Percentiles rank a stretch among this genome's conserved stretches.
phyloP scores from a whole-genome alignment of 2,797 vertebrate genomes.

The Arctocebus calabarensis region DNA sequence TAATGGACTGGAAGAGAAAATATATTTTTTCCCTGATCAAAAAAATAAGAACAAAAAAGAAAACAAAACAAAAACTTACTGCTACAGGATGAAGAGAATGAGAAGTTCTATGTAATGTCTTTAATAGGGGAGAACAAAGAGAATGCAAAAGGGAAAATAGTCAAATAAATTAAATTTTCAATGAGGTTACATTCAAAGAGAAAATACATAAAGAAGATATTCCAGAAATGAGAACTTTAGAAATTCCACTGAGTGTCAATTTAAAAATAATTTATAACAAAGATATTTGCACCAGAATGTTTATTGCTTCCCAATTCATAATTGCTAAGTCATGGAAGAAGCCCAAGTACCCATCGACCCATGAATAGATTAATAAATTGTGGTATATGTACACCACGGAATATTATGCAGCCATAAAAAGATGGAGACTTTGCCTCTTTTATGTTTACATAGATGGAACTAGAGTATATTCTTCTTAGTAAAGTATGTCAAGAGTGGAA shows the following conservation, averaged over 20 bases:
- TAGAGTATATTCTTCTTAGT: too few species aligned
- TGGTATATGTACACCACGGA: too few species aligned
- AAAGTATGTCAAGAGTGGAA: too few species aligned
- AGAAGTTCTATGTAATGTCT: neutral
- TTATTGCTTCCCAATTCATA: too few species aligned
- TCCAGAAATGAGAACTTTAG: neutral
- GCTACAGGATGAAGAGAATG: neutral
- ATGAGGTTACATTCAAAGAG: neutral
- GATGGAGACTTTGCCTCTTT: too few species aligned
- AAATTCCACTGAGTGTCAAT: neutral
- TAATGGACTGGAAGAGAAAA: neutral
- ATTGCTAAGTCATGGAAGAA: too few species aligned
- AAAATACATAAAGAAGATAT: neutral
- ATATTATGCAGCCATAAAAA: too few species aligned
- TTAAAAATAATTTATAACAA: too few species aligned
- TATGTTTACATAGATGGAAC: too few species aligned
- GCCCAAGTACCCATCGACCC: too few species aligned
- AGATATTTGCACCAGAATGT: too few species aligned
- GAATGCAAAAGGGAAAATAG: neutral
- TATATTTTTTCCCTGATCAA: neutral
- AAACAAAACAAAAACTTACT: neutral
- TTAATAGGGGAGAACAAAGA: neutral
- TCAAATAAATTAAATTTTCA: neutral
- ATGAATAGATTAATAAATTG: neutral
- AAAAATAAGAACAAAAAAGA: neutral